Evolutionary conservation across 2,113 vertebrate genomes (phyloP).

Genomic region (Herpailurus yagouaroundi): DNA sequence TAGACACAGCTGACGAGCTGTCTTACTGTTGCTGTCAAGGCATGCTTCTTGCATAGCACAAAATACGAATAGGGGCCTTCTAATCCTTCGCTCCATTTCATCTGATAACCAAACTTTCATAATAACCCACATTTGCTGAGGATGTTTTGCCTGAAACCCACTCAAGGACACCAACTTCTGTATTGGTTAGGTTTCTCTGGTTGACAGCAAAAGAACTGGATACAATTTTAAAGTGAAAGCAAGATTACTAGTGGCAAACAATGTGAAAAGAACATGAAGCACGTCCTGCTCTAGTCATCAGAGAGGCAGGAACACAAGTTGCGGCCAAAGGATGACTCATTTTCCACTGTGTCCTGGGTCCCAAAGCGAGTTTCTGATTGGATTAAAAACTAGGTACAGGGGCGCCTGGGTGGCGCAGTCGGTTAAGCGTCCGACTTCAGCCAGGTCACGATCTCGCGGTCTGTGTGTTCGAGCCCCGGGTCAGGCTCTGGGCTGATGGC

Average conservation of each 20-base stretch:
- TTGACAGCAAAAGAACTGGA: neutral
- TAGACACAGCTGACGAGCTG: neutral
- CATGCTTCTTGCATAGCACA: neutral
- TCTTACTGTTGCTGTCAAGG: neutral
- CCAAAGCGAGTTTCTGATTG: neutral
- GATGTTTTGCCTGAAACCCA: neutral
- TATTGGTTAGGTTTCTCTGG: neutral
- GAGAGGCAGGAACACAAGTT: neutral
- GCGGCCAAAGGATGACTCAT: neutral
- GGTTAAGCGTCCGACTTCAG: no score
- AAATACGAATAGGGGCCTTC: neutral
- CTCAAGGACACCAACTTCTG: neutral
- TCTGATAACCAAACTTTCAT: neutral
- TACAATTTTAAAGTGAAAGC: neutral
- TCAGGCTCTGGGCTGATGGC: no score
- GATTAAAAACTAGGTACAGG: neutral
- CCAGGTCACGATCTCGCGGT: no score
- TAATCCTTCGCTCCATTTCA: neutral
- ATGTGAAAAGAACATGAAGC: neutral
- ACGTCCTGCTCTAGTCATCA: neutral
- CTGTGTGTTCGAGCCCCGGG: no score
- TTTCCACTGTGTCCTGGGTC: neutral
- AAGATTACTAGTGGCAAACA: neutral
- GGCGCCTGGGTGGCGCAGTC: no score
- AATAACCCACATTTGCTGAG: neutral